Base-by-base conservation (phyloP, 2,888 invertebrate species). In the Drosophila ustulata region DNA sequence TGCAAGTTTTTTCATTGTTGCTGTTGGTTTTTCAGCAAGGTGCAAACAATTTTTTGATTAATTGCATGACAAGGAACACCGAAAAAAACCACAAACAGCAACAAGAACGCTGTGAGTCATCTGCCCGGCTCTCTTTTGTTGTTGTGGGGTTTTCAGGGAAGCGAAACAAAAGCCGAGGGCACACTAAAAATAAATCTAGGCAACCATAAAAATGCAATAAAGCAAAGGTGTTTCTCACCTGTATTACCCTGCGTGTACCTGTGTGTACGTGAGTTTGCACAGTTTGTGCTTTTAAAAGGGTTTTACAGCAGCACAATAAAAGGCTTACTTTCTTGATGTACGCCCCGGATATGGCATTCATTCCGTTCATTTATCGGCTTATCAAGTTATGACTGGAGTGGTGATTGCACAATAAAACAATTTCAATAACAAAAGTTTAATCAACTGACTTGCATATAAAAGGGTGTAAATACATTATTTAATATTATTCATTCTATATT, bases 181-280 rank as follows among this genome's bases (percentile, higher is more conserved):
- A 49, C 51, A 73, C 66, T 69, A 71, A 80, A 78, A 78, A 80
- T 74, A 83, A 71, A 78, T 74, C 75, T 78, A 78, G 66, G 70
- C 71, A 72, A 65, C 75, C 80, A 80, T 82, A 85, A 83, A 85
- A 85, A 64, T 84, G 80, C 72, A 82, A 82, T 82, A 84, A 82
- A 79, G 68, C 71, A 65, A 84, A 75, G 70, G 62, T 66, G 66
- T 66, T 69, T 59, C 41, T 57, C 18, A 4, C 32, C 64, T 64
- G 46, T 47, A 34, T 46, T 59, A 18, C 18, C 18, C 39, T 55
- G 55, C 43, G 39, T 2, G 18, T 18, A 18, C 18, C 18, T 18
- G 18, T 18, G 18, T 18, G 18, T 23, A 8, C 45, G 45, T 39
- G 25, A 8, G n/a, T 9, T 9, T 26, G 50, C 18, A 11, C 18